Evolutionary conservation across 2,113 vertebrate genomes (phyloP).

Genomic region (Triplophysa tibetana): DNA sequence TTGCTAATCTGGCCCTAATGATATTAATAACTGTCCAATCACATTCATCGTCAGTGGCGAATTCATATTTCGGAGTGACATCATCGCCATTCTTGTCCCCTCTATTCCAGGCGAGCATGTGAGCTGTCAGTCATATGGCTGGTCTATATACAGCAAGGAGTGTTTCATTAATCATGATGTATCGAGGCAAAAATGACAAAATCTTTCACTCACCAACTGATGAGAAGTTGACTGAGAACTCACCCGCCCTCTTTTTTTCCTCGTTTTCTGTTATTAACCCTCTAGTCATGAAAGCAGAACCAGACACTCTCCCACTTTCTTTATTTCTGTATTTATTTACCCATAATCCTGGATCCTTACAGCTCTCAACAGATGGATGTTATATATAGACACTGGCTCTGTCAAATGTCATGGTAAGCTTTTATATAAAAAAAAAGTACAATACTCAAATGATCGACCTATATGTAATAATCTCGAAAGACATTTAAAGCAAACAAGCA

Average conservation of each 20-base stretch:
- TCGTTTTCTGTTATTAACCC: background rate
- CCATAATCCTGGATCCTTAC: slow-evolving; percentile 53
- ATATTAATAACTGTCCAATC: slow-evolving; percentile 55
- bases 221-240: background rate
- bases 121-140: slow-evolving; percentile 33
- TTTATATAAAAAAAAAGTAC: slow-evolving; percentile 3
- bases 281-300: background rate
- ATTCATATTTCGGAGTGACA: slow-evolving; percentile 46
- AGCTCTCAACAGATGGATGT: slow-evolving; percentile 51
- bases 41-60: slow-evolving; percentile 31
- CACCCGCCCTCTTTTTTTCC: slow-evolving; percentile 1
- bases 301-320: background rate
- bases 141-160: slow-evolving; percentile 39
- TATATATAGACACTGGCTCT: slow-evolving; percentile 37
- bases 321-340: slow-evolving; percentile 39
- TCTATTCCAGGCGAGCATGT: slow-evolving; percentile 42
- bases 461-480: background rate
- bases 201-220: slow-evolving; percentile 11
- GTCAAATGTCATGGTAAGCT: background rate
- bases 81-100: slow-evolving; percentile 40
- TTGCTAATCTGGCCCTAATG: slow-evolving; percentile 44
- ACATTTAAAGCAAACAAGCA: background rate
- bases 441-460: background rate
- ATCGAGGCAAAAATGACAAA: slow-evolving; percentile 23
- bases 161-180: slow-evolving; percentile 15